These are phyloP conservation scores for Ardeotis arabs DNA, from an alignment of 2,113 vertebrate species.

Conservation along the genomic window DNA sequence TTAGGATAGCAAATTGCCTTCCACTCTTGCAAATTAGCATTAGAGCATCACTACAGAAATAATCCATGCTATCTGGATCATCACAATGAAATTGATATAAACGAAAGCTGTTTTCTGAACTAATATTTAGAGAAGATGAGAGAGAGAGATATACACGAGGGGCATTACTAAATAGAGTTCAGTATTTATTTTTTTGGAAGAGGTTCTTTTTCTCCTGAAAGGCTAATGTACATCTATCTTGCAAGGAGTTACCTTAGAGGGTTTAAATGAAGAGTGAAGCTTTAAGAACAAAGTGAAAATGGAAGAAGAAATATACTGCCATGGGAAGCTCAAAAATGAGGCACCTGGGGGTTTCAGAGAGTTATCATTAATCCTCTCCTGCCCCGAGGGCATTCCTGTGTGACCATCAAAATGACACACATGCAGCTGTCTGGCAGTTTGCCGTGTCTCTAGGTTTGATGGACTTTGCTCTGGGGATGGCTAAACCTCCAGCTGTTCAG, in stretches of 20 bases:
- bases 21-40: constrained; percentile 60
- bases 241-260: constrained; percentile 20
- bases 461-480: constrained; percentile 38
- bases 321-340: constrained; percentile 38
- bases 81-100: constrained; percentile 35
- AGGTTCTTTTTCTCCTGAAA: neutral
- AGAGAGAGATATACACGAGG: constrained; percentile 42
- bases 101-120: constrained; percentile 65
- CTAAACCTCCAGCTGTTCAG: constrained; percentile 22
- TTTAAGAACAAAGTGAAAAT: constrained; percentile 62
- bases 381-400: constrained; percentile 16
- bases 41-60: constrained; percentile 59
- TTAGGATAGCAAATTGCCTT: constrained; percentile 61
- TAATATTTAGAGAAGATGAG: constrained; percentile 69
- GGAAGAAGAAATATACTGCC: constrained; percentile 39
- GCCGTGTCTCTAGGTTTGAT: constrained; percentile 5
- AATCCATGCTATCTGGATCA: constrained; percentile 51
- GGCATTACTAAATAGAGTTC: constrained; percentile 41
- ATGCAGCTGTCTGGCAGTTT: neutral
- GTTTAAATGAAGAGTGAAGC: constrained; percentile 59
- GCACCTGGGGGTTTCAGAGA: constrained; percentile 34
- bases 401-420: constrained; percentile 38
- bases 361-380: constrained; percentile 43
- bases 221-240: neutral
- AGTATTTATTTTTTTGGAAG: constrained; percentile 14